phyloP scores from a whole-genome alignment of 2,888 invertebrate species.

The Lasioglossum leucozonium region DNA sequence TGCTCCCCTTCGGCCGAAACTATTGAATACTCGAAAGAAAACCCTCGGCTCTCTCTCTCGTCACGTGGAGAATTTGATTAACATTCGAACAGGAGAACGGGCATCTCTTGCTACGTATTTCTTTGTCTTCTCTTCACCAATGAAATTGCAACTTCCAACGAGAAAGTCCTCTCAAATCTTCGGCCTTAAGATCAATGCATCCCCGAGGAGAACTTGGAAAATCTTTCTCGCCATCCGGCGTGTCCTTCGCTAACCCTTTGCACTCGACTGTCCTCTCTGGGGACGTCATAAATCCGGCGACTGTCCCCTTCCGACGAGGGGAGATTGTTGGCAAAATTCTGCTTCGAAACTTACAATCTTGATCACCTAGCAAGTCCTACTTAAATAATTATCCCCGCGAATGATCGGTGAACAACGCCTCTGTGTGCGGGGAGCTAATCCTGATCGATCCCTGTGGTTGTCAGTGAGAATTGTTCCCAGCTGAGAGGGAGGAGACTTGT shows the following conservation, averaged over 20 bases:
- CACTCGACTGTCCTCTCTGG: neutral
- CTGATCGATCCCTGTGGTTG: no score
- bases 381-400: neutral
- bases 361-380: neutral
- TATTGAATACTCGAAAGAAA: slow-evolving; percentile 15
- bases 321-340: neutral
- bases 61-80: neutral
- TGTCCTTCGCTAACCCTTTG: slow-evolving; percentile 18
- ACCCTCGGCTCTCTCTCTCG: neutral
- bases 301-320: neutral
- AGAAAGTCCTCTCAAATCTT: slow-evolving; percentile 50
- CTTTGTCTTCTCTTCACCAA: neutral
- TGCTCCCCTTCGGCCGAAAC: neutral
- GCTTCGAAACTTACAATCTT: neutral
- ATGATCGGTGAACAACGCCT: neutral
- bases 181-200: slow-evolving; percentile 56
- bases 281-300: neutral
- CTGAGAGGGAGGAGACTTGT: no score
- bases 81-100: neutral
- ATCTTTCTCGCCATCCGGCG: slow-evolving; percentile 52
- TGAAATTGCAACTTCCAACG: slow-evolving; percentile 59
- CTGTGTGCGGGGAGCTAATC: no score
- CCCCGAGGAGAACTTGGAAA: slow-evolving; percentile 49
- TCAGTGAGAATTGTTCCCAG: no score
- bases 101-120: neutral